phyloP scores from a whole-genome alignment of 2,888 invertebrate genomes.

The Fragum fragum region DNA sequence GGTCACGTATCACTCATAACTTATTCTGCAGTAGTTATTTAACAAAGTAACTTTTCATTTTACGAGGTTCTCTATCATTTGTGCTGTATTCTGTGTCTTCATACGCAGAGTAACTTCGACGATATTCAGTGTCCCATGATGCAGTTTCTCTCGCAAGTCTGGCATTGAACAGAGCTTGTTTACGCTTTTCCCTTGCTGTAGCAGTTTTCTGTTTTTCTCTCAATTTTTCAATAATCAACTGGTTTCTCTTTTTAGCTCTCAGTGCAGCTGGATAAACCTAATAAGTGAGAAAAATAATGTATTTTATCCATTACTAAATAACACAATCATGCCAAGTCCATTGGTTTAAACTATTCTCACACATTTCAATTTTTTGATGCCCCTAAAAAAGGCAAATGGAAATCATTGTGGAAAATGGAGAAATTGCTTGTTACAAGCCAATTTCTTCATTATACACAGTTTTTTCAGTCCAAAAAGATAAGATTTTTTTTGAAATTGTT shows the following conservation, averaged over 20 bases:
- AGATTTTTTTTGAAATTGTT: too few relatives aligned
- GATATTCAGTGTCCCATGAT: constrained; percentile 74
- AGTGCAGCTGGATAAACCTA: constrained; percentile 75
- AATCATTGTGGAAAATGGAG: too few relatives aligned
- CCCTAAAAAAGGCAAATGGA: too few relatives aligned
- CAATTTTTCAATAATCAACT: constrained; percentile 59
- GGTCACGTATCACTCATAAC: background rate
- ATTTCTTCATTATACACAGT: too few relatives aligned
- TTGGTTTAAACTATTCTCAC: too few relatives aligned
- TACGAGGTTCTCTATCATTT: constrained; percentile 58
- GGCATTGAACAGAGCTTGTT: constrained; percentile 66
- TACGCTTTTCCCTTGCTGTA: constrained; percentile 66
- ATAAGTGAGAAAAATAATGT: too few relatives aligned
- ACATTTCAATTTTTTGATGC: too few relatives aligned
- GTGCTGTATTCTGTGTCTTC: constrained; percentile 65
- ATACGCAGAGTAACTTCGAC: constrained; percentile 70
- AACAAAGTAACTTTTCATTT: constrained; percentile 59
- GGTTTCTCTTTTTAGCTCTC: constrained; percentile 69
- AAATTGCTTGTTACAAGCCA: too few relatives aligned
- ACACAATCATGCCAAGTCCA: too few relatives aligned
- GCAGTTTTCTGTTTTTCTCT: constrained; percentile 59
- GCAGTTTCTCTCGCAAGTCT: constrained; percentile 69
- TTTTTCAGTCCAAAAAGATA: too few relatives aligned
- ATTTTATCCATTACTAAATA: too few relatives aligned
- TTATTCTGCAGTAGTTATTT: constrained; percentile 29